A percentile compares a stretch with the other conserved stretches of the same genome.
Evolutionary conservation across 2,113 vertebrate genomes (phyloP).

Genomic region (Podarcis raffonei): DNA sequence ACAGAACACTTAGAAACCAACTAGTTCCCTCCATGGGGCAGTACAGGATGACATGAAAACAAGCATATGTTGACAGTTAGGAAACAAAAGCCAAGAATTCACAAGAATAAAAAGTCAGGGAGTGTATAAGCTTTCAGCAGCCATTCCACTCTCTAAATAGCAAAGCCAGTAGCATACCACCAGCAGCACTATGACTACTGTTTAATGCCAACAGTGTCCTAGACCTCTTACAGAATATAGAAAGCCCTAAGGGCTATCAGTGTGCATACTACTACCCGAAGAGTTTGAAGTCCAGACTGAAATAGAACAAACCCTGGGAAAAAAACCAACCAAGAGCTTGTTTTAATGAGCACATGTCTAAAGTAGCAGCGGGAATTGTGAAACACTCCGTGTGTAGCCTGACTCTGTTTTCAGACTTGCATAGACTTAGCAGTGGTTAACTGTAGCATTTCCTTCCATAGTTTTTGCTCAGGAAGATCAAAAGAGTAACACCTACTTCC

Average conservation of each 20-base stretch:
- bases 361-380: conserved; percentile 67
- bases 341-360: conserved; percentile 50
- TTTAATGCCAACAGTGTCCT: conserved; percentile 18
- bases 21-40: conserved; percentile 13
- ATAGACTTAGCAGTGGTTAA: conserved; percentile 49
- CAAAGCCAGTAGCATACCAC: conserved; percentile 11
- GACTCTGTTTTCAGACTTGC: conserved; percentile 33
- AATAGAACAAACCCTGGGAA: conserved; percentile 34
- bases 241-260: conserved; percentile 2
- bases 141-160: conserved; percentile 37
- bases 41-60: conserved; percentile 22
- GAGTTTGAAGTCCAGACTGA: background rate
- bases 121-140: conserved; percentile 44
- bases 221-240: conserved; percentile 1
- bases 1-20: conserved; percentile 44
- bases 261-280: background rate
- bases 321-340: conserved; percentile 45
- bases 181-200: background rate
- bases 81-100: conserved; percentile 46
- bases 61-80: conserved; percentile 21
- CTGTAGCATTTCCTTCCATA: conserved; percentile 22
- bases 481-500: conserved; percentile 18
- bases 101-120: conserved; percentile 33
- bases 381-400: conserved; percentile 53
- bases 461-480: conserved; percentile 44